These are phyloP conservation scores for Ibidorhyncha struthersii DNA, from an alignment of 2,113 vertebrate species.

Conservation along the genomic window DNA sequence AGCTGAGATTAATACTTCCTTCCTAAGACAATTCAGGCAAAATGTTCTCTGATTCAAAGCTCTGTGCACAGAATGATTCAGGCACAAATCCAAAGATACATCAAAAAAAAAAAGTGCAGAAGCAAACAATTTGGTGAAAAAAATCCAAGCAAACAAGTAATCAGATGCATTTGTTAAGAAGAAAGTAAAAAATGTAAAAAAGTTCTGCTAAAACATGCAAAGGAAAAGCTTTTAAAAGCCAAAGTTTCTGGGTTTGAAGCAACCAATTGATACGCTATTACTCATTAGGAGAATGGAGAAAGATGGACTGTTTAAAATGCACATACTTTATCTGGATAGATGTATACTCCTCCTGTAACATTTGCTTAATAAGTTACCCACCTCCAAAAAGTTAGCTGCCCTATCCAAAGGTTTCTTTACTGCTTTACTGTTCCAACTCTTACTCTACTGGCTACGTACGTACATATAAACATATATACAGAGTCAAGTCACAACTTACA, in stretches of 20 bases:
- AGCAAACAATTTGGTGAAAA: background rate
- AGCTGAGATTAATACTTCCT: background rate
- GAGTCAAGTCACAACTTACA: background rate
- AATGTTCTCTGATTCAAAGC: background rate
- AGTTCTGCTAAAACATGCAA: background rate
- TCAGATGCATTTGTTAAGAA: background rate
- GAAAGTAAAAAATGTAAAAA: background rate
- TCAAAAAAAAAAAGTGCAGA: background rate
- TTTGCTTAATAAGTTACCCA: background rate
- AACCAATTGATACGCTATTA: background rate
- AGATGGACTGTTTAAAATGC: background rate
- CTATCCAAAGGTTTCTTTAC: background rate
- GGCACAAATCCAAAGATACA: background rate
- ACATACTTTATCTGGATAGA: background rate
- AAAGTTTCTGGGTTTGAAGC: background rate
- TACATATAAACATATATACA: fast-evolving
- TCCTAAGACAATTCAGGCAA: background rate
- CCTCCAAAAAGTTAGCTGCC: background rate
- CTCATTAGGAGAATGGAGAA: background rate
- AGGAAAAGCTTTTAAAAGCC: background rate
- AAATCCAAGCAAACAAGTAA: background rate
- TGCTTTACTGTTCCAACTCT: background rate
- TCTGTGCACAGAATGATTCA: background rate
- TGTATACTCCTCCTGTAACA: background rate
- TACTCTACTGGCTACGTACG: background rate